A percentile compares a stretch with the other conserved stretches of the same genome.
Evolutionary conservation across 2,888 invertebrate genomes (phyloP).

Genomic region (Biston stratarius): DNA sequence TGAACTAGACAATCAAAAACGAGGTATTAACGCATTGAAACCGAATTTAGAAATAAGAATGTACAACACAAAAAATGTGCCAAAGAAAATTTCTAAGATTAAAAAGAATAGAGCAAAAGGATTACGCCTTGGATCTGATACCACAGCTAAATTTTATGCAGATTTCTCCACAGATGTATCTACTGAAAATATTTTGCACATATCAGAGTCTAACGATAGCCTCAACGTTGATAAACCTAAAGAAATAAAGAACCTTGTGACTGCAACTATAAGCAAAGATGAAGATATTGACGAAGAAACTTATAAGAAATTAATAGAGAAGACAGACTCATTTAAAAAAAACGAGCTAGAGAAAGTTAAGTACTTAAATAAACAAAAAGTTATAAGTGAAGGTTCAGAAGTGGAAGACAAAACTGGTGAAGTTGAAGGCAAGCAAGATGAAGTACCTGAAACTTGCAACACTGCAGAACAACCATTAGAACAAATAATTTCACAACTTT

Average conservation of each 20-base stretch:
- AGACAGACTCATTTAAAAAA: conserved; percentile 85
- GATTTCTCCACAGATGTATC: conserved; percentile 88
- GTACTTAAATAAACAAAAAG: conserved; percentile 81
- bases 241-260: conserved; percentile 53
- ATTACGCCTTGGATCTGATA: conserved; percentile 76
- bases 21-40: conserved; percentile 54
- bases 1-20: conserved; percentile 69
- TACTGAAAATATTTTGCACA: conserved; percentile 87
- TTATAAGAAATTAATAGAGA: conserved; percentile 80
- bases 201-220: conserved; percentile 89
- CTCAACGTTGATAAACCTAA: conserved; percentile 76
- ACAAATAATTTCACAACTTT: conserved; percentile 92
- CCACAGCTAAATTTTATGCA: conserved; percentile 89
- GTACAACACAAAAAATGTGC: conserved; percentile 89
- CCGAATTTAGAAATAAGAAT: conserved; percentile 85
- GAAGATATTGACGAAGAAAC: conserved; percentile 81
- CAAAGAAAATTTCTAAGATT: conserved; percentile 90
- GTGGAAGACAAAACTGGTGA: conserved; percentile 68
- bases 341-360: conserved; percentile 83
- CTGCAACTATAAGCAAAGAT: conserved; percentile 73
- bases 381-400: conserved; percentile 78
- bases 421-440: conserved; percentile 51
- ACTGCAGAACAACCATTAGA: conserved; percentile 88
- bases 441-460: conserved; percentile 66
- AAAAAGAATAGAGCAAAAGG: conserved; percentile 89